Conservation (phyloP, 2,797 vertebrate genomes). For the Gymnodraco acuticeps region DNA sequence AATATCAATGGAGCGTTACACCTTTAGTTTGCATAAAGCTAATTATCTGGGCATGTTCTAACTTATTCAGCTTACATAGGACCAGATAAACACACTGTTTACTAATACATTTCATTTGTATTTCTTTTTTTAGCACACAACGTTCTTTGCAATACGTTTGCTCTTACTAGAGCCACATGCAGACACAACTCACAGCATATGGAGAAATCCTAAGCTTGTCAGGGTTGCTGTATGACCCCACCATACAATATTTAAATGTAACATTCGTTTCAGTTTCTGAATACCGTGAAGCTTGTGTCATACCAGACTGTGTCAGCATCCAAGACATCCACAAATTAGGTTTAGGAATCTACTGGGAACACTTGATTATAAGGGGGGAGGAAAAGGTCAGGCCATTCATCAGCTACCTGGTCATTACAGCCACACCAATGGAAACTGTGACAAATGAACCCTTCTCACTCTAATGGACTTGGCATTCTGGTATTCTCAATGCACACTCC, state of each 20-base stretch:
- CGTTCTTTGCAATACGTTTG: not conserved
- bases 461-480: conserved; percentile 83
- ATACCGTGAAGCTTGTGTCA: not conserved
- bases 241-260: not conserved
- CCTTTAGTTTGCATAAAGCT: too few relatives aligned
- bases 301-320: conserved; percentile 29
- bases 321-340: conserved; percentile 64
- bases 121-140: not conserved
- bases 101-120: not conserved
- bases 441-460: conserved; percentile 81
- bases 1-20: too few relatives aligned
- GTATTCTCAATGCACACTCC: conserved; percentile 65
- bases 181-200: not conserved
- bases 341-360: conserved; percentile 58
- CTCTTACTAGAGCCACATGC: not conserved
- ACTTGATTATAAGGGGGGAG: conserved; percentile 73
- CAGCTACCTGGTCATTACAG: conserved; percentile 82
- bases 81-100: not conserved
- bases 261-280: conserved; percentile 9
- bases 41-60: not conserved
- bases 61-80: not conserved
- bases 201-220: not conserved
- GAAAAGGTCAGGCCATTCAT: conserved; percentile 83
- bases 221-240: not conserved
- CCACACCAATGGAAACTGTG: conserved; percentile 72